Evolutionary conservation across 2,113 vertebrate species (phyloP).

Genomic region (Aspidoscelis tigris): DNA sequence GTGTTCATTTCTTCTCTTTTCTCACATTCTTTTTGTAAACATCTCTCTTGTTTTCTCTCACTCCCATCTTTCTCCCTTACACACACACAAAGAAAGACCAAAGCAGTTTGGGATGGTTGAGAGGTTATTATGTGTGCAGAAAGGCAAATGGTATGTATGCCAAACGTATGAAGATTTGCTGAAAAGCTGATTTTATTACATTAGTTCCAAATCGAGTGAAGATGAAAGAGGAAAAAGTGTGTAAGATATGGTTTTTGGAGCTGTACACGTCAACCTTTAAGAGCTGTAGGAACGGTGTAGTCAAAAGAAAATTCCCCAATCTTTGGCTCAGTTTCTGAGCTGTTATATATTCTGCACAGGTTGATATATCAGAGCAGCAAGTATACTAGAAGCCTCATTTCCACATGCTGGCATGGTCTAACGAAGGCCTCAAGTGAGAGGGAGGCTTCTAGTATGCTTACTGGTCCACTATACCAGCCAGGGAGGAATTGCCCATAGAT

Average conservation of each 20-base stretch:
- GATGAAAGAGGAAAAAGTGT: neutral
- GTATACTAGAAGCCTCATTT: no score
- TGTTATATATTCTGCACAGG: neutral
- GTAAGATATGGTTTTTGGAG: neutral
- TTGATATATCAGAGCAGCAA: no score
- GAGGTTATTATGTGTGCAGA: neutral
- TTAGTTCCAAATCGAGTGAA: no score
- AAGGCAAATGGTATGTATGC: neutral
- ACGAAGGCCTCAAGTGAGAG: no score
- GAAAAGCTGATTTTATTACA: neutral
- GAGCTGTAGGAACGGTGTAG: neutral
- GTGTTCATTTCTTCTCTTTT: slow-evolving; percentile 37
- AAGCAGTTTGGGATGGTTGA: neutral
- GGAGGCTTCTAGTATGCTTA: no score
- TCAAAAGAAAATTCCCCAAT: neutral
- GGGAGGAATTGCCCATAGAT: no score
- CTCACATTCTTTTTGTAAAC: slow-evolving; percentile 23
- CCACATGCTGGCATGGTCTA: no score
- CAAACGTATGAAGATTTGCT: neutral
- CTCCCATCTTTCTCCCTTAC: slow-evolving; percentile 10
- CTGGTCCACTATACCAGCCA: no score
- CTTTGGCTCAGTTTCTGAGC: neutral
- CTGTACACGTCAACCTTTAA: neutral
- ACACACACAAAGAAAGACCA: no score
- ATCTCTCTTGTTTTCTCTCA: no score